phyloP scores from a whole-genome alignment of 2,113 vertebrate genomes.

The Cheilinus undulatus region DNA sequence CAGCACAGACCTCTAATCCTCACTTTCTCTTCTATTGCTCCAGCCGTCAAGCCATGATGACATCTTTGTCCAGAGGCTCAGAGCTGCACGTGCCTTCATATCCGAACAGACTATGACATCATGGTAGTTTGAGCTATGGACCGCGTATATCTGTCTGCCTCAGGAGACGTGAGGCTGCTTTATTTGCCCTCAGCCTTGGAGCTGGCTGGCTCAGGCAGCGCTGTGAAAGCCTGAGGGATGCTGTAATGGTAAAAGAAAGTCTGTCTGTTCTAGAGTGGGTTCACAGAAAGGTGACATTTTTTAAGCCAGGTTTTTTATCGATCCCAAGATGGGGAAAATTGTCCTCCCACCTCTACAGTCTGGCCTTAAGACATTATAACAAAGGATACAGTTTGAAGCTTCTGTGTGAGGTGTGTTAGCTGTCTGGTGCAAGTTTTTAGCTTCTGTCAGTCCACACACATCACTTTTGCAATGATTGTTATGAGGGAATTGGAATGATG shows the following conservation, averaged over 20 bases:
- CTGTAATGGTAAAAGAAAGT: conserved; percentile 56
- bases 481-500: too few relatives aligned
- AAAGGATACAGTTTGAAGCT: neutral
- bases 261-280: conserved; percentile 31
- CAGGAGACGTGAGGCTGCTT: too few relatives aligned
- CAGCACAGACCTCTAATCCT: conserved; percentile 17
- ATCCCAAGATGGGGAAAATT: conserved; percentile 14
- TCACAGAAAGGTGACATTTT: conserved; percentile 54
- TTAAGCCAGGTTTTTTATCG: conserved; percentile 22
- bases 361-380: neutral
- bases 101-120: conserved; percentile 41
- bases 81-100: conserved; percentile 37
- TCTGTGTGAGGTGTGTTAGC: neutral
- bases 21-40: conserved; percentile 22
- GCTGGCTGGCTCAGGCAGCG: conserved; percentile 16
- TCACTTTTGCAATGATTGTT: neutral
- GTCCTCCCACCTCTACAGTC: neutral
- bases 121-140: conserved; percentile 38
- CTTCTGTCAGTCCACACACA: neutral
- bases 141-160: conserved; percentile 26
- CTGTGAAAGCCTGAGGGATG: conserved; percentile 46
- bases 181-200: conserved; percentile 21
- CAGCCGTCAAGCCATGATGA: conserved; percentile 37
- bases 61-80: conserved; percentile 48
- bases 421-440: too few relatives aligned